phyloP scores from a whole-genome alignment of 2,888 invertebrate genomes.

The Dysmachus trigonus region DNA sequence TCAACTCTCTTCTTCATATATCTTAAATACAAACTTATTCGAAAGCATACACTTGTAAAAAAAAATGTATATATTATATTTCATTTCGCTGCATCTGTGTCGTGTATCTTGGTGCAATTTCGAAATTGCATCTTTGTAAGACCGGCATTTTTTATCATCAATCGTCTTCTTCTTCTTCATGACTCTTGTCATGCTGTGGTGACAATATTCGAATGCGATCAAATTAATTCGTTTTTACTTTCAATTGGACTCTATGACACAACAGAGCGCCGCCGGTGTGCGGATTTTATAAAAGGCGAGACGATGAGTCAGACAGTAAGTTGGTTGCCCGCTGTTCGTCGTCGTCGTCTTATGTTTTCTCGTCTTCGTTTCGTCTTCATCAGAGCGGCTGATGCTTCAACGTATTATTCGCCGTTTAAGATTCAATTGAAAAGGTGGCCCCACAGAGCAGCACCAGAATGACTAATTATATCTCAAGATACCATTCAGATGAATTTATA shows the following conservation, averaged over 20 bases:
- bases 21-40: background rate
- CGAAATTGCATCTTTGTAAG: background rate
- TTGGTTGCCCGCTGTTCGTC: background rate
- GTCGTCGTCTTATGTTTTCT: background rate
- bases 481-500: background rate
- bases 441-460: background rate
- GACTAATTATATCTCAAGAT: background rate
- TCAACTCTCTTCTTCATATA: slow-evolving; percentile 1
- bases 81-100: background rate
- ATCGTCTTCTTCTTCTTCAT: background rate
- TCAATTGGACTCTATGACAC: background rate
- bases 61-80: background rate
- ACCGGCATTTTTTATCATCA: background rate
- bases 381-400: background rate
- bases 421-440: background rate
- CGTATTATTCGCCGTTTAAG: background rate
- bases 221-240: slow-evolving; percentile 13
- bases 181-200: background rate
- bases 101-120: background rate
- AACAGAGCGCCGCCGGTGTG: background rate
- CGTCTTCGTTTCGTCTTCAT: background rate
- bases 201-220: background rate
- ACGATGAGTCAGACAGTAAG: slow-evolving; percentile 3
- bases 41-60: background rate
- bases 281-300: background rate